Evolutionary conservation across 1,140 invertebrate species (phyloP).

Genomic region (Neodiprion lecontei): DNA sequence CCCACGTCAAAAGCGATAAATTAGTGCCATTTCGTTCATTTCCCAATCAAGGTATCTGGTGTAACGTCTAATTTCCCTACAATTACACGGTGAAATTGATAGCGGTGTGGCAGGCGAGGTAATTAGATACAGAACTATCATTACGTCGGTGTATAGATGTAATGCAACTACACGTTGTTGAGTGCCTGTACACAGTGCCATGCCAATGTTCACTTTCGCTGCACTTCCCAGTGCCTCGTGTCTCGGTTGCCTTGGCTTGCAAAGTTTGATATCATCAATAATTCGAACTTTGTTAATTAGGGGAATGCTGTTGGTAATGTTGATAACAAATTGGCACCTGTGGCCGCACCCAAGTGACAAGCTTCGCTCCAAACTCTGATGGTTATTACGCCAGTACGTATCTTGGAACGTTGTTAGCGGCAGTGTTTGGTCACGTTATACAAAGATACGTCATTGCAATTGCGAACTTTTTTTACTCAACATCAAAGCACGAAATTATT

Average conservation of each 20-base stretch:
- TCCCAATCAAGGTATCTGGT: too few relatives aligned
- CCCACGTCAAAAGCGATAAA: too few relatives aligned
- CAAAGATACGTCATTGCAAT: neutral
- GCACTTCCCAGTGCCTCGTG: too few relatives aligned
- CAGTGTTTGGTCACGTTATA: neutral
- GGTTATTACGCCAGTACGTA: slow-evolving; percentile 31
- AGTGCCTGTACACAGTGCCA: neutral
- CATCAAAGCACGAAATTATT: neutral
- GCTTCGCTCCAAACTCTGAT: slow-evolving; percentile 39
- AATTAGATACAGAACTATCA: too few relatives aligned
- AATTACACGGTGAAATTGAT: too few relatives aligned
- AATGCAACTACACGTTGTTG: too few relatives aligned
- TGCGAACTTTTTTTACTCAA: neutral
- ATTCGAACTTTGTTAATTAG: slow-evolving; percentile 56
- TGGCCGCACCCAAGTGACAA: slow-evolving; percentile 34
- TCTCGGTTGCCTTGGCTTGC: neutral
- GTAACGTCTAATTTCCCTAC: too few relatives aligned
- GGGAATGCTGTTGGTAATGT: slow-evolving; percentile 50
- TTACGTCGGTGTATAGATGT: too few relatives aligned
- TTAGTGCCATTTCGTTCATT: too few relatives aligned
- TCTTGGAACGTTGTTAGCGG: too few relatives aligned
- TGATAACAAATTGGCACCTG: slow-evolving; percentile 53
- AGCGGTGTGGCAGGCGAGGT: too few relatives aligned
- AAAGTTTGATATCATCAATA: slow-evolving; percentile 45
- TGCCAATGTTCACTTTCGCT: neutral